Evolutionary conservation across 2,113 vertebrate genomes (phyloP).

Genomic region (Entelurus aequoreus): DNA sequence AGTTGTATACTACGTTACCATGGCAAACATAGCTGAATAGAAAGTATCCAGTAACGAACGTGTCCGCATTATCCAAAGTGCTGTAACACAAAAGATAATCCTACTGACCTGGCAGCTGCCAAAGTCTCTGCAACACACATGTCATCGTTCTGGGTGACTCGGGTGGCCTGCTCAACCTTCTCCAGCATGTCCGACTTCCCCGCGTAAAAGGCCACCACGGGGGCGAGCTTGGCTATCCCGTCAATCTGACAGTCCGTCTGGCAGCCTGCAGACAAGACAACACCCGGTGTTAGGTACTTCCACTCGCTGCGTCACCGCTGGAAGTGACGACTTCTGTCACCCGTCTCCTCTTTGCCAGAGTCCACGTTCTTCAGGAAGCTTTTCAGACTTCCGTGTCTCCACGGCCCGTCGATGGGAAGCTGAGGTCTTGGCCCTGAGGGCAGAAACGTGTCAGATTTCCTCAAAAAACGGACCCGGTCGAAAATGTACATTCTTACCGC

Average conservation of each 20-base stretch:
- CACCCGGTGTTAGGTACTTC: background rate
- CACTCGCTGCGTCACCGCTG: background rate
- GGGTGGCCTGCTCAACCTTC: conserved; percentile 60
- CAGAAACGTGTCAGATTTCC: background rate
- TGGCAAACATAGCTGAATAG: no score
- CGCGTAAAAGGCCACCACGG: conserved; percentile 69
- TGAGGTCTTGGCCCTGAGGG: conserved; percentile 63
- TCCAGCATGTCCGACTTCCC: conserved; percentile 69
- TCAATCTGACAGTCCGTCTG: conserved; percentile 67
- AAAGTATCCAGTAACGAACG: no score
- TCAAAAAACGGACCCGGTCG: background rate
- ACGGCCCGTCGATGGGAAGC: conserved; percentile 71
- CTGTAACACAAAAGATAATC: no score
- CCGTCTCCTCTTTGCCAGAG: conserved; percentile 64
- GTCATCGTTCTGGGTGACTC: conserved; percentile 73
- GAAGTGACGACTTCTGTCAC: conserved; percentile 25
- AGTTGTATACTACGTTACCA: no score
- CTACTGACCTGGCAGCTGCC: conserved; percentile 64
- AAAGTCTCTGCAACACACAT: conserved; percentile 67
- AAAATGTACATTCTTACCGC: conserved; percentile 42
- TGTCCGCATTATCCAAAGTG: no score
- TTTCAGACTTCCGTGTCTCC: conserved; percentile 71
- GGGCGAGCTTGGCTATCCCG: conserved; percentile 67
- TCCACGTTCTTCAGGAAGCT: conserved; percentile 70
- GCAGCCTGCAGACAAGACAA: conserved; percentile 50